Conservation (phyloP, 2,113 vertebrate genomes). For the Tyto alba region DNA sequence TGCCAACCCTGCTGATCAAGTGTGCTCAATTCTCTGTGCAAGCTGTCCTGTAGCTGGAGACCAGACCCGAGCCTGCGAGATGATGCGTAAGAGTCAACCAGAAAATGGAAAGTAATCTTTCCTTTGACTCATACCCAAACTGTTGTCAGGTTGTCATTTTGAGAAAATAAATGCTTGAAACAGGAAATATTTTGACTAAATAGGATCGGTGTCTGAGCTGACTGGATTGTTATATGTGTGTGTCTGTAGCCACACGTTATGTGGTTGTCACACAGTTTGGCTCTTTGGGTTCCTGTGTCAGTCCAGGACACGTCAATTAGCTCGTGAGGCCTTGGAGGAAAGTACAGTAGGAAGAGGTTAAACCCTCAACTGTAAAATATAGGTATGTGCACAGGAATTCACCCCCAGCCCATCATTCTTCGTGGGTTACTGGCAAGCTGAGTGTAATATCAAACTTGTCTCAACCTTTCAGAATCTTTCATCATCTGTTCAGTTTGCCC, state of each 20-base stretch:
- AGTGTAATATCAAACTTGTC: background rate
- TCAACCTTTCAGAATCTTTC: background rate
- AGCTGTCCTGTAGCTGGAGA: background rate
- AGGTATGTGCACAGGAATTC: background rate
- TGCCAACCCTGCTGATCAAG: background rate
- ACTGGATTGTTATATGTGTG: background rate
- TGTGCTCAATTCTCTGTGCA: background rate
- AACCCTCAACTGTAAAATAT: background rate
- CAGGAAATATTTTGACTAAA: slow-evolving; percentile 64
- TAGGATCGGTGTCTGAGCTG: background rate
- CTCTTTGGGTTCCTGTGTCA: background rate
- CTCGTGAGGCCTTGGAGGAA: background rate
- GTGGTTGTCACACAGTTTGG: background rate
- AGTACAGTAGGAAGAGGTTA: background rate
- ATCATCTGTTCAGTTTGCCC: background rate
- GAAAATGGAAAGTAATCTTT: slow-evolving; percentile 69
- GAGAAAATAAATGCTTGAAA: slow-evolving; percentile 62
- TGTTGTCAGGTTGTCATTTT: slow-evolving; percentile 55
- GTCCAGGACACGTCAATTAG: background rate
- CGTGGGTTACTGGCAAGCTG: background rate
- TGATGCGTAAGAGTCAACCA: slow-evolving; percentile 1
- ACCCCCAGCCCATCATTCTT: background rate
- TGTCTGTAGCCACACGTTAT: background rate
- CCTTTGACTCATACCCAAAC: slow-evolving; percentile 62
- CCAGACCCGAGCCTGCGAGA: background rate